Evolutionary conservation across 2,113 vertebrate species (phyloP).

Genomic region (Conger conger): DNA sequence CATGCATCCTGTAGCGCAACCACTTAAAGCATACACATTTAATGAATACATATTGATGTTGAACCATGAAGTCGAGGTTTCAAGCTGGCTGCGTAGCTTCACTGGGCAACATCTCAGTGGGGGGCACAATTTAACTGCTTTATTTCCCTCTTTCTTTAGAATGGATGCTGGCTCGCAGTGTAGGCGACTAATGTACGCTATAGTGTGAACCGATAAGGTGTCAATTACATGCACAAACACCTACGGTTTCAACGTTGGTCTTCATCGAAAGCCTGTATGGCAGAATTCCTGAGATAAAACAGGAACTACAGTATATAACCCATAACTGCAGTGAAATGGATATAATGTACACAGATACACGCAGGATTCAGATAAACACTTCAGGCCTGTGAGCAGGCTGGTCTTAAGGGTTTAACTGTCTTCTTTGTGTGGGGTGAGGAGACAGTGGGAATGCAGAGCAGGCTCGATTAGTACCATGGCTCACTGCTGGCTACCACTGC

Average conservation of each 20-base stretch:
- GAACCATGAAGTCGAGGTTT: background rate
- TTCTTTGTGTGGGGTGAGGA: background rate
- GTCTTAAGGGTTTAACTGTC: conserved; percentile 36
- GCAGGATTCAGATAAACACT: background rate
- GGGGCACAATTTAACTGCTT: background rate
- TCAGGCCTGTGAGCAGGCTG: conserved; percentile 21
- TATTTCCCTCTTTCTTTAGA: background rate
- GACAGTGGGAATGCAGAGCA: conserved; percentile 4
- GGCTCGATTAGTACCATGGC: conserved; percentile 6
- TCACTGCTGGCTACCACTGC: background rate
- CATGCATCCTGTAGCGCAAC: background rate
- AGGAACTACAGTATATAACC: too few species aligned
- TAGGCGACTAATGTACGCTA: background rate
- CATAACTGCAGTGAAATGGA: background rate
- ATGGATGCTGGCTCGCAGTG: background rate
- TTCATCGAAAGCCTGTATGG: background rate
- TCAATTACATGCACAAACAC: background rate
- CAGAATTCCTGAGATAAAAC: background rate
- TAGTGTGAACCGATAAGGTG: background rate
- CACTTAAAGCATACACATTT: conserved; percentile 4
- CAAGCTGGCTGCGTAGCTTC: background rate
- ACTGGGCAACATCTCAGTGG: background rate
- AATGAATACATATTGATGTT: background rate
- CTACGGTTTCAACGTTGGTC: background rate
- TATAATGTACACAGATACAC: background rate